phyloP scores from a whole-genome alignment of 2,888 invertebrate species.

The Drosophila leonis region DNA sequence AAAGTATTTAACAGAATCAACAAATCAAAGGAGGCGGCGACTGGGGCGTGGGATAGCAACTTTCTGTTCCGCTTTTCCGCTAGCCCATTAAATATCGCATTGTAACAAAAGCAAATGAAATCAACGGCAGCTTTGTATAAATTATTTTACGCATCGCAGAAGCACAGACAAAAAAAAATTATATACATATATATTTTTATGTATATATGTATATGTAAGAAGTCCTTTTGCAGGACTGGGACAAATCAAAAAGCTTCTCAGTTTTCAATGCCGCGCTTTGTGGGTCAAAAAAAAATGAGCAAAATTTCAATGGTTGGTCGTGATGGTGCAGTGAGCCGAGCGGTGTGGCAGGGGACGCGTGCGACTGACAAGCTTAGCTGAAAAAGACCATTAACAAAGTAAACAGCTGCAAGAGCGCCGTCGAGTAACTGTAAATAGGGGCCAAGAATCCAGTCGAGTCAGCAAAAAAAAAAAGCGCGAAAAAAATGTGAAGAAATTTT shows the following conservation, averaged over 20 bases:
- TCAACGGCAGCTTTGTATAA: conserved; percentile 70
- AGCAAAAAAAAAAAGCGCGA: conserved; percentile 51
- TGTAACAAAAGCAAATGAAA: conserved; percentile 72
- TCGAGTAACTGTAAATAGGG: conserved; percentile 52
- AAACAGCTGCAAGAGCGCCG: conserved; percentile 74
- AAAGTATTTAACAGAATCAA: conserved; percentile 75
- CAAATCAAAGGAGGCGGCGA: conserved; percentile 39
- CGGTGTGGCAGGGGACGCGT: conserved; percentile 38
- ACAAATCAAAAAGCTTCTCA: conserved; percentile 68
- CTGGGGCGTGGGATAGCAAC: conserved; percentile 7
- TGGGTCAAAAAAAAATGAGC: conserved; percentile 76
- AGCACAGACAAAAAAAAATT: conserved; percentile 40
- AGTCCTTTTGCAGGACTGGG: conserved; percentile 25
- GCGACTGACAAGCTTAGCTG: conserved; percentile 75
- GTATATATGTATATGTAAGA: conserved; percentile 24
- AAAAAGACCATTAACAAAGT: conserved; percentile 81
- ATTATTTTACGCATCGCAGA: conserved; percentile 70
- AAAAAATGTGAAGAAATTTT: conserved; percentile 45
- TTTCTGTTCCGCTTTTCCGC: conserved; percentile 13
- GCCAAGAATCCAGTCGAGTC: conserved; percentile 59
- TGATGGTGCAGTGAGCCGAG: neutral
- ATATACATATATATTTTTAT: conserved; percentile 22
- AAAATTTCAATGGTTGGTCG: conserved; percentile 56
- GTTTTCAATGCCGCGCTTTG: conserved; percentile 66
- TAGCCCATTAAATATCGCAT: conserved; percentile 53